Percentiles rank a stretch among this genome's conserved stretches.
Conservation (phyloP, 37 sponge, comb jelly and placozoan genomes). For the Beroe forskalii region DNA sequence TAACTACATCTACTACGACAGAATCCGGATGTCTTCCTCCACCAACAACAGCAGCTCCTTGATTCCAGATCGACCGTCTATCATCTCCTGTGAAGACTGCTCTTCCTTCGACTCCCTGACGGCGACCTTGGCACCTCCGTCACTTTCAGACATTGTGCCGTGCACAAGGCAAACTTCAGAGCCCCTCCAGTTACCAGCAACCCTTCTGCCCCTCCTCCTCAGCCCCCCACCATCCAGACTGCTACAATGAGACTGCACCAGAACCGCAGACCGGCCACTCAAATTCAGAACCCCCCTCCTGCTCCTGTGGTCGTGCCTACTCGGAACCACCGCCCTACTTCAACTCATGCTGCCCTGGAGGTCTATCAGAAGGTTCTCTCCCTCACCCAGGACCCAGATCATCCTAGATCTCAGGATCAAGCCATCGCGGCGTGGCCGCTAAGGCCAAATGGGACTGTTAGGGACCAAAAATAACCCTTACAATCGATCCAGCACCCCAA, state of each 20-base stretch:
- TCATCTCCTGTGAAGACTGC: neutral
- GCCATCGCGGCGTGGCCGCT: too few relatives aligned
- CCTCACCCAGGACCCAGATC: neutral
- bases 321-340: neutral
- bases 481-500: too few relatives aligned
- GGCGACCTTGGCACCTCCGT: neutral
- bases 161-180: neutral
- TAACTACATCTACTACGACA: too few relatives aligned
- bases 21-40: too few relatives aligned
- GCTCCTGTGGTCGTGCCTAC: neutral
- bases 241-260: neutral
- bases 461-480: too few relatives aligned
- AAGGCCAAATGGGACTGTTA: too few relatives aligned
- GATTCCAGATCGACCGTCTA: too few relatives aligned
- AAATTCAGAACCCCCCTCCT: neutral
- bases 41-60: too few relatives aligned
- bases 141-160: neutral
- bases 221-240: neutral
- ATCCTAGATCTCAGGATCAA: neutral
- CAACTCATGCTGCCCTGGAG: neutral
- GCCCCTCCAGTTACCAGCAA: neutral
- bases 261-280: neutral
- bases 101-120: neutral
- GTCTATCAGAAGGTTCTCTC: neutral
- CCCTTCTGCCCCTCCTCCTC: neutral